These are phyloP conservation scores for Drosophila ogumai DNA, from an alignment of 1,140 invertebrate species.

Conservation along the genomic window DNA sequence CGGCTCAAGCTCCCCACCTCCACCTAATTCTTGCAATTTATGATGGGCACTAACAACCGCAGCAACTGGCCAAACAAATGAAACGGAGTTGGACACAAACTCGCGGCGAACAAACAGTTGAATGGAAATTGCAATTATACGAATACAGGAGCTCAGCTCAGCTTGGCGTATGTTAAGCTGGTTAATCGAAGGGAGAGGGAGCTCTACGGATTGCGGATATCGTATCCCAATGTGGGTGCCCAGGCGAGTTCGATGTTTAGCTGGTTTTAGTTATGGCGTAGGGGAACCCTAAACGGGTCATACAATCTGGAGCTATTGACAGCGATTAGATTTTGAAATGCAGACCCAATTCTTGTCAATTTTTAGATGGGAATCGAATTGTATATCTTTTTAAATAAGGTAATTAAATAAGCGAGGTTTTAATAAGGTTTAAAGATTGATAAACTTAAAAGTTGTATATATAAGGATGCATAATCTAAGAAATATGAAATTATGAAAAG, in stretches of 20 bases:
- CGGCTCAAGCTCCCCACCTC: neutral
- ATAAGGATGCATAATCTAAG: neutral
- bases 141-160: constrained; percentile 31
- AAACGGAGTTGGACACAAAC: constrained; percentile 56
- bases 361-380: too few species aligned
- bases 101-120: constrained; percentile 73
- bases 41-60: constrained; percentile 78
- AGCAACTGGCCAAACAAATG: constrained; percentile 61
- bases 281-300: constrained; percentile 48
- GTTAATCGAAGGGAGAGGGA: neutral
- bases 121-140: constrained; percentile 80
- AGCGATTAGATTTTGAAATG: constrained; percentile 35
- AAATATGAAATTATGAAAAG: neutral
- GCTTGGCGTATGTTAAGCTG: constrained; percentile 20
- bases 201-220: constrained; percentile 5
- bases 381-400: neutral
- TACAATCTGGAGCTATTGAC: constrained; percentile 55
- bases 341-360: neutral
- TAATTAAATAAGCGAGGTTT: too few species aligned
- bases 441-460: neutral
- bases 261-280: constrained; percentile 34
- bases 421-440: neutral
- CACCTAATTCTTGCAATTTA: constrained; percentile 60
- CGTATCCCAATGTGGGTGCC: constrained; percentile 40
- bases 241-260: constrained; percentile 26